Conservation (phyloP, 2,888 invertebrate species). For the Hirtodrosophila alboralis region DNA sequence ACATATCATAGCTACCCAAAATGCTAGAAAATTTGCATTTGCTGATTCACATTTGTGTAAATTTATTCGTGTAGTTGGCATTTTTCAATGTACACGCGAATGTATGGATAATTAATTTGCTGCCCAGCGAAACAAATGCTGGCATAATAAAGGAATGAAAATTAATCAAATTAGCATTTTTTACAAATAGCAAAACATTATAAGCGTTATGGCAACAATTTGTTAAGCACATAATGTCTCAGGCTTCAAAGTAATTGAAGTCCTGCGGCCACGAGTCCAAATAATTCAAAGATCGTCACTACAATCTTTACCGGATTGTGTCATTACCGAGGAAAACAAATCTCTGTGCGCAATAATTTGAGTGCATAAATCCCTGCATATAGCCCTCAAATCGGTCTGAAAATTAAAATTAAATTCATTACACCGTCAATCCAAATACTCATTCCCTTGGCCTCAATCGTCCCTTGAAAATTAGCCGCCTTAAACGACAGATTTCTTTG, state of each 20-base stretch:
- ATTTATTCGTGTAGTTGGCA: slow-evolving; percentile 40
- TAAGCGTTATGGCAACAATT: slow-evolving; percentile 67
- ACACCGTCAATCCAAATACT: background rate
- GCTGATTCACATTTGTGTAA: slow-evolving; percentile 32
- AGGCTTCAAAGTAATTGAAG: background rate
- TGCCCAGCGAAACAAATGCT: slow-evolving; percentile 14
- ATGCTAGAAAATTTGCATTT: slow-evolving; percentile 43
- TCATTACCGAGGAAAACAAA: background rate
- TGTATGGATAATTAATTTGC: slow-evolving; percentile 55
- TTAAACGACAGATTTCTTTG: background rate
- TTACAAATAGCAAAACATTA: slow-evolving; percentile 75
- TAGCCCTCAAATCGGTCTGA: slow-evolving; percentile 1
- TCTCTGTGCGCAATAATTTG: slow-evolving; percentile 1
- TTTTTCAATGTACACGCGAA: slow-evolving; percentile 60
- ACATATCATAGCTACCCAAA: slow-evolving; percentile 17
- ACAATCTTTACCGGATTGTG: too few species aligned
- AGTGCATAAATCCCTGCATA: slow-evolving; percentile 5
- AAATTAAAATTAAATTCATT: slow-evolving; percentile 24
- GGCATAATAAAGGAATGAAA: slow-evolving; percentile 52
- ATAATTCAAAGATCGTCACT: too few species aligned
- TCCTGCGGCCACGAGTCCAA: too few species aligned
- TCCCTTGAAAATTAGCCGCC: too few species aligned
- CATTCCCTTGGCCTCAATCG: too few species aligned
- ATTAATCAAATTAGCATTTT: slow-evolving; percentile 79
- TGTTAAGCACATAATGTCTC: slow-evolving; percentile 51